Percentiles rank a stretch among this genome's conserved stretches.
phyloP scores from a whole-genome alignment of 2,888 invertebrate species.

The Stenolophus ochropezus region DNA sequence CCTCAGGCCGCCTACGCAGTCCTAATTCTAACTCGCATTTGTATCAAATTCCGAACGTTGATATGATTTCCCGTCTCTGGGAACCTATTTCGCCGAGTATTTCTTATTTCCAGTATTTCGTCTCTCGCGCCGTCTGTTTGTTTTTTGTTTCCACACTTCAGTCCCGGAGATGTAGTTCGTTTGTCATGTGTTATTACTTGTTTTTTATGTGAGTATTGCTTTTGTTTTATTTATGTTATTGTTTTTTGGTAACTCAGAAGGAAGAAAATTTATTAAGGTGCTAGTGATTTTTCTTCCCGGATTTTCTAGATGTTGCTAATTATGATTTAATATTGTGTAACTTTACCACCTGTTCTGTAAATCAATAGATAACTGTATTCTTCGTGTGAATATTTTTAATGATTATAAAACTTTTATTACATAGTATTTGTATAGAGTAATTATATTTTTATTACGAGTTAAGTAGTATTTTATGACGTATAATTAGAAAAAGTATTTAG shows the following conservation, averaged over 20 bases:
- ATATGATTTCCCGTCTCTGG: slow-evolving; percentile 25
- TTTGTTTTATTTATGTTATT: slow-evolving; percentile 38
- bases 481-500: slow-evolving; percentile 30
- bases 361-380: slow-evolving; percentile 19
- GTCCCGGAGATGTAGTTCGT: slow-evolving; percentile 14
- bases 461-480: slow-evolving; percentile 21
- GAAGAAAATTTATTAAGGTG: slow-evolving; percentile 12
- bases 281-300: neutral
- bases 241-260: neutral
- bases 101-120: slow-evolving; percentile 33
- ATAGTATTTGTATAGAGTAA: neutral
- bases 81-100: slow-evolving; percentile 8
- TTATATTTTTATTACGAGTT: slow-evolving; percentile 19
- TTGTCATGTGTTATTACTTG: slow-evolving; percentile 36
- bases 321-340: slow-evolving; percentile 5
- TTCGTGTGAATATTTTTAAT: slow-evolving; percentile 16
- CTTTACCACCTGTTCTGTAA: slow-evolving; percentile 1
- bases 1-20: neutral
- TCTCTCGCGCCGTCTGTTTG: slow-evolving; percentile 21
- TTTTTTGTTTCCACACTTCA: slow-evolving; percentile 18
- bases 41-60: slow-evolving; percentile 28
- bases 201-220: slow-evolving; percentile 21
- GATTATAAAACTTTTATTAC: slow-evolving; percentile 6
- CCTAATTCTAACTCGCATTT: neutral
- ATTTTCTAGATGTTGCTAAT: slow-evolving; percentile 16